phyloP scores from a whole-genome alignment of 2,888 invertebrate genomes.

The Philonicus albiceps region DNA sequence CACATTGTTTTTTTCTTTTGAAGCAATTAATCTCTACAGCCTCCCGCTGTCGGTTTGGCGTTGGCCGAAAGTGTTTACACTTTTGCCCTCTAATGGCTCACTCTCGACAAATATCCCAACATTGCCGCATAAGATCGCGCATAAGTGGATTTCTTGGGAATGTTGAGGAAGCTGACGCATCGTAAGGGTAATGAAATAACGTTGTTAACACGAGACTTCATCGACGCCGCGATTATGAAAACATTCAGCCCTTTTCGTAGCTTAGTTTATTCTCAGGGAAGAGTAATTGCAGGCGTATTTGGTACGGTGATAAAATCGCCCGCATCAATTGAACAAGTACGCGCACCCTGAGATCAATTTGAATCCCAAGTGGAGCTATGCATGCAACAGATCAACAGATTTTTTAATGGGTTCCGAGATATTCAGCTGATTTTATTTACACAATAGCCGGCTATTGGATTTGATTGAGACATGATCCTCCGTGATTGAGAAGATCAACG shows the following conservation, averaged over 20 bases:
- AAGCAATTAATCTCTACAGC: not conserved
- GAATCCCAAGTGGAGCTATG: not conserved
- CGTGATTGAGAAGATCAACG: not conserved
- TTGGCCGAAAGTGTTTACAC: not conserved
- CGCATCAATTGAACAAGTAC: conserved; percentile 14
- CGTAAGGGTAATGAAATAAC: conserved; percentile 3
- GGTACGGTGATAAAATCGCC: not conserved
- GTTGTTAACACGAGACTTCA: conserved; percentile 8
- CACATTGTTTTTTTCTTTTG: not conserved
- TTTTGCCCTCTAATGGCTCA: not conserved
- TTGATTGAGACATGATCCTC: conserved; percentile 24
- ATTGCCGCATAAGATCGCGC: not conserved
- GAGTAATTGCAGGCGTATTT: not conserved
- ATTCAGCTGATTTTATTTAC: not conserved
- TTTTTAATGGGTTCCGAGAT: not conserved
- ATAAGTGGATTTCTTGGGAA: not conserved
- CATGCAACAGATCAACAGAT: not conserved
- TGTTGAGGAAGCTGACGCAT: conserved; percentile 3
- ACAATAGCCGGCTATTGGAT: not conserved
- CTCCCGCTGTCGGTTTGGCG: not conserved
- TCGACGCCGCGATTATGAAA: not conserved
- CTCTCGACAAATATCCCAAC: not conserved
- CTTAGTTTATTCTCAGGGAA: not conserved
- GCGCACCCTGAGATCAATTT: not conserved
- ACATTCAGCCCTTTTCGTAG: not conserved